Conservation (phyloP, 2,113 vertebrate species). For the Triplophysa tibetana region DNA sequence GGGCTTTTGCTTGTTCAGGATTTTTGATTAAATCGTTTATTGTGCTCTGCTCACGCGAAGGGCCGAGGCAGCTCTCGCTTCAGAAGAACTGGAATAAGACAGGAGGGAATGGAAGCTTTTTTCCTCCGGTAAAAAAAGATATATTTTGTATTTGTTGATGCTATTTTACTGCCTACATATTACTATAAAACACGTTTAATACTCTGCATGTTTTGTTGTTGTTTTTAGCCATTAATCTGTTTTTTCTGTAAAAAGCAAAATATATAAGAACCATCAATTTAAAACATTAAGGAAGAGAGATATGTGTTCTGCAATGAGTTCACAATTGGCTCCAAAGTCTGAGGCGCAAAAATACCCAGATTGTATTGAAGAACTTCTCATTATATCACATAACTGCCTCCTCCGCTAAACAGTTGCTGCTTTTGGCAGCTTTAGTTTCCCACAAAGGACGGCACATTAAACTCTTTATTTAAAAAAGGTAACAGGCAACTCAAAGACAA, state of each 20-base stretch:
- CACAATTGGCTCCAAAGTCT: background rate
- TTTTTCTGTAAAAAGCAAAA: too few relatives aligned
- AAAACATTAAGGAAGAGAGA: background rate
- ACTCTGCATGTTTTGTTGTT: background rate
- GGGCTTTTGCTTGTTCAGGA: conserved; percentile 78
- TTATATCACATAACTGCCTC: conserved; percentile 33
- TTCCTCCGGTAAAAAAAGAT: conserved; percentile 1
- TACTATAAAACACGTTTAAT: background rate
- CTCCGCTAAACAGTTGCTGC: conserved; percentile 24
- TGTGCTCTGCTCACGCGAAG: conserved; percentile 75
- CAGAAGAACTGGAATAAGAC: conserved; percentile 29
- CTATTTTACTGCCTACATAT: background rate
- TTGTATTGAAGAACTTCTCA: conserved; percentile 28
- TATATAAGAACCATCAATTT: background rate
- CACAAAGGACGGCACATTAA: conserved; percentile 27
- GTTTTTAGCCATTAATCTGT: too few relatives aligned
- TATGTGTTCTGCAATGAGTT: conserved; percentile 8
- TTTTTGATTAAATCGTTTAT: conserved; percentile 79
- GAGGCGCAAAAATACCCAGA: conserved; percentile 30
- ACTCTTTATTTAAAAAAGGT: conserved; percentile 31
- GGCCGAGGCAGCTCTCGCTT: conserved; percentile 63
- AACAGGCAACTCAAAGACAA: conserved; percentile 22
- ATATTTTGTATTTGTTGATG: background rate
- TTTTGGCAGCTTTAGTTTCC: conserved; percentile 32
- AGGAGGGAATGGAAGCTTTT: conserved; percentile 7